Conservation (phyloP, 1,140 invertebrate species). For the Megalopta genalis region DNA sequence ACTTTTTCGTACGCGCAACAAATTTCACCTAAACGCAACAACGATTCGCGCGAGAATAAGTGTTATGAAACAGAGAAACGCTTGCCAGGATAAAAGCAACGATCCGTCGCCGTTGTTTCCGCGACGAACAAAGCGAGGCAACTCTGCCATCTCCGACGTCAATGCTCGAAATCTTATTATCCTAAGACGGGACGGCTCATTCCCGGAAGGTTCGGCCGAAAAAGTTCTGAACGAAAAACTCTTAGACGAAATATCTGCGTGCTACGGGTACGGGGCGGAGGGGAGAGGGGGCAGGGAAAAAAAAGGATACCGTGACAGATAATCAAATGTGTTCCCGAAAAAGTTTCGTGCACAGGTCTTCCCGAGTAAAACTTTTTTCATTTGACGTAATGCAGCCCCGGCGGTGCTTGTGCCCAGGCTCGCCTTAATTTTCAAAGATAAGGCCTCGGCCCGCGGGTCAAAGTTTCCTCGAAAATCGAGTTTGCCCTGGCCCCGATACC, state of each 20-base stretch:
- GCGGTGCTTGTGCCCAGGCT: neutral
- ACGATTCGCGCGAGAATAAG: neutral
- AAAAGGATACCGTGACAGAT: slow-evolving; percentile 33
- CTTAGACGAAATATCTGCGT: slow-evolving; percentile 11
- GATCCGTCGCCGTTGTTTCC: neutral
- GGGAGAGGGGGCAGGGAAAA: neutral
- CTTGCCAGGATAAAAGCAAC: neutral
- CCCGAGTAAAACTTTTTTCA: slow-evolving; percentile 44
- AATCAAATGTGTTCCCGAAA: slow-evolving; percentile 38
- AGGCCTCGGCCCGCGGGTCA: neutral
- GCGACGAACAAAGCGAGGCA: neutral
- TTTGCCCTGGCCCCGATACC: neutral
- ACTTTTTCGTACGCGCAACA: no score
- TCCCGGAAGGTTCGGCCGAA: neutral
- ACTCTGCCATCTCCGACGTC: neutral
- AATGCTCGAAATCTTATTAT: slow-evolving; percentile 1
- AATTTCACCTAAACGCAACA: neutral
- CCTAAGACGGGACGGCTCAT: neutral
- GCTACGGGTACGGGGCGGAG: no score
- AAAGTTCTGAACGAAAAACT: slow-evolving; percentile 17
- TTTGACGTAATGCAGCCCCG: slow-evolving; percentile 23
- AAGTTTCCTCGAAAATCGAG: neutral
- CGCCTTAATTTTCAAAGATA: slow-evolving; percentile 39
- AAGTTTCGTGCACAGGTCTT: slow-evolving; percentile 16
- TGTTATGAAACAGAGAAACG: neutral